phyloP scores from a whole-genome alignment of 2,113 vertebrate species.

The Lasiurus cinereus region DNA sequence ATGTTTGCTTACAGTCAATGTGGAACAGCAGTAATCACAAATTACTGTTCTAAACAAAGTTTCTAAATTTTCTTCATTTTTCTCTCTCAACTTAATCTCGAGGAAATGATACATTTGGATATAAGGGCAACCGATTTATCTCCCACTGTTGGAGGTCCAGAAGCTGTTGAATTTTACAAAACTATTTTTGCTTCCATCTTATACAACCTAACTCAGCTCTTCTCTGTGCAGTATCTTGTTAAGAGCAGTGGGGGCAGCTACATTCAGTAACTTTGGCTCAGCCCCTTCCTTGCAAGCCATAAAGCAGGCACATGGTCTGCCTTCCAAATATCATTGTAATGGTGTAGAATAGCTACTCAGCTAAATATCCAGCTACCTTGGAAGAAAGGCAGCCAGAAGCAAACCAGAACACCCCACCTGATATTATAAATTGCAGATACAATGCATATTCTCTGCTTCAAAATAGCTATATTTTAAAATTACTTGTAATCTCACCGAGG shows the following conservation, averaged over 20 bases:
- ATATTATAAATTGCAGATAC: background rate
- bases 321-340: background rate
- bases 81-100: background rate
- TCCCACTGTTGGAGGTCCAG: background rate
- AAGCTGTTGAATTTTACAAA: background rate
- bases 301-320: background rate
- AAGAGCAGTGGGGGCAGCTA: background rate
- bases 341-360: background rate
- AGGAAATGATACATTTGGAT: background rate
- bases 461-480: conserved; percentile 35
- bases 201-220: background rate
- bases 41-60: background rate
- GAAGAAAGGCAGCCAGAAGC: conserved; percentile 9
- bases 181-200: background rate
- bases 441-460: conserved; percentile 4
- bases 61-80: conserved; percentile 39
- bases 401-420: background rate
- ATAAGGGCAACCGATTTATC: background rate
- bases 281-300: background rate
- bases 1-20: background rate
- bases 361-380: background rate
- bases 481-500: conserved; percentile 17
- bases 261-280: background rate
- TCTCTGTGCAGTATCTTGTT: background rate
- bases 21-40: background rate